Percentiles rank a stretch among this genome's conserved stretches.
Evolutionary conservation across 1,140 invertebrate species (phyloP).

Genomic region (Penaeus indicus): DNA sequence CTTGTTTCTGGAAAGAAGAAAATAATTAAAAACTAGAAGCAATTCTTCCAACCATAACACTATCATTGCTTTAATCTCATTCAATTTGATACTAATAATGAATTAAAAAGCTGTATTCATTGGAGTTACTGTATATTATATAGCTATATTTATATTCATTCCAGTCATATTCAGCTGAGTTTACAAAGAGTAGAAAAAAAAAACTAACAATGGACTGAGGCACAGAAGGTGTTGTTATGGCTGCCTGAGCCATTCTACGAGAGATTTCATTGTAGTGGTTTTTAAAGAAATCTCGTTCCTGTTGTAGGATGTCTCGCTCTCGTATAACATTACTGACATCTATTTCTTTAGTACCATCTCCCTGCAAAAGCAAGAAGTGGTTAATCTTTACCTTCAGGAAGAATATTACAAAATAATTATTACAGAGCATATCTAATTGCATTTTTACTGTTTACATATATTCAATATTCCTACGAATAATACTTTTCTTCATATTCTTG

Average conservation of each 20-base stretch:
- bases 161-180: no score
- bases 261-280: slow-evolving; percentile 58
- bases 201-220: slow-evolving; percentile 53
- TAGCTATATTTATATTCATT: no score
- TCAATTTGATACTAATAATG: no score
- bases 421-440: not conserved
- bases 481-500: no score
- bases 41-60: not conserved
- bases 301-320: slow-evolving; percentile 53
- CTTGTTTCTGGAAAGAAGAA: slow-evolving; percentile 53
- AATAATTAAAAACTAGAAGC: not conserved
- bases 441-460: no score
- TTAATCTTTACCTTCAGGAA: no score
- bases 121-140: no score
- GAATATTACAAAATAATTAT: not conserved
- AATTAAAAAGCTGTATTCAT: no score
- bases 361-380: not conserved
- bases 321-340: slow-evolving; percentile 46
- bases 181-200: no score
- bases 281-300: slow-evolving; percentile 61
- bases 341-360: slow-evolving; percentile 37
- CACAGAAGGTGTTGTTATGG: slow-evolving; percentile 44
- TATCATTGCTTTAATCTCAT: no score
- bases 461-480: no score
- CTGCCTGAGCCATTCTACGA: slow-evolving; percentile 50